Base-by-base conservation (phyloP, 2,888 invertebrate genomes). In the Cybosia mesomella region DNA sequence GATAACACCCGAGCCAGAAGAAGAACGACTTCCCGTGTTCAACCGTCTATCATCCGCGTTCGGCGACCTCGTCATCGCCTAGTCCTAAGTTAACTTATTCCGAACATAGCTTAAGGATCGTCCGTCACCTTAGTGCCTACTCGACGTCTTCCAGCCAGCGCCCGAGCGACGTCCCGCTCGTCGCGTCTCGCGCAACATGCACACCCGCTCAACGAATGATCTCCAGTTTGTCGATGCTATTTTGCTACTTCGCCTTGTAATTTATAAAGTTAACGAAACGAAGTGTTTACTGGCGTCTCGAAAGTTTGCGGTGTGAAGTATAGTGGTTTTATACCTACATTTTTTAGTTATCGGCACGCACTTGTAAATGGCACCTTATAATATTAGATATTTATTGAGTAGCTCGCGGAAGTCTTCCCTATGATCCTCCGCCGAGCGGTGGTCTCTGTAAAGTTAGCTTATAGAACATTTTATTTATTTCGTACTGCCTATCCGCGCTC, bases 1-100 rank as follows among this genome's bases (percentile, higher is more conserved):
- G 79, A 90, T 84, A 76, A 91, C 91, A 58, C 93, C 95, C 53
- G 96, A 95, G 61, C 95, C 95, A 43, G 96, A 96, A 71, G 96
- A 96, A 73, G 96, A 96, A 64, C 95, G 98, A 83, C 95, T 98
- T 89, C 98, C 98, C 58, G 98, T 98, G 49, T 98, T 98, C 95
- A 94, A 94, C 86, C 93, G 94, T 76, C 91, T 95, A 74, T 90
- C 94, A 66, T 92, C 92, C 71, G 94, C 94, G 73, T 93, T 95
- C 85, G 94, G 94, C 77, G 94, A 94, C 84, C 94, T 95, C 85
- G 88, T 94, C 83, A 93, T 94, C 87, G 94, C 92, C 90, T 93
- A 93, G 93, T 91, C 92, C 89, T 92, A 92, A 91, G 91, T 85
- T 90, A 91, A 91, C 89, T 88, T 89, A 90, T 89, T 91, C 90